Base-by-base conservation (phyloP, 2,113 vertebrate species). In the Lanius ludovicianus region DNA sequence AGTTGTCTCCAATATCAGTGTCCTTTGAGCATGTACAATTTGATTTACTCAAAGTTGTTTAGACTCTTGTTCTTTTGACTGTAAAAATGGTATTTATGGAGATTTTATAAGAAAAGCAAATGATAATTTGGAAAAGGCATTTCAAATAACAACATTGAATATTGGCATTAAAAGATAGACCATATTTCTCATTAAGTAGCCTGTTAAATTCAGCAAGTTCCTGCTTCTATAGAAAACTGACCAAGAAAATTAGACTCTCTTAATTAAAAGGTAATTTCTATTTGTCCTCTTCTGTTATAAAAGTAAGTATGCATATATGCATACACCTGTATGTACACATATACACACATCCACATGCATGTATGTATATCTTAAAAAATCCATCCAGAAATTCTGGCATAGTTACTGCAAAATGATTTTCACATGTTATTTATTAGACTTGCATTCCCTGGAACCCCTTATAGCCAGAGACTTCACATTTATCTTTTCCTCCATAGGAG, bases 391-490 rank as follows among this genome's bases (percentile, higher is more conserved):
- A 52, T 47, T 83, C 28, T 90, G 55, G 70, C 49, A 71, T 31
- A 68, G 25, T 50, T n/a, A n/a, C 20, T 33, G 53, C 18, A 94
- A 87, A 84, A n/a, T 80, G 17, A 93, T 90, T 87, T 97, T 92
- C 60, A 78, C 60, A 95, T 69, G 24, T 81, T 89, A 77, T 55
- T 35, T 85, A 33, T 81, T 68, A 81, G 33, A 92, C 44, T 88
- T 93, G 15, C 17, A 65, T 63, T 87, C 88, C 91, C 59, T 93
- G 67, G 84, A 95, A 57, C 17, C 56, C 64, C 65, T 93, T 82
- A 53, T 39, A 96, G 80, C 74, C 78, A 77, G 84, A 73, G 30
- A 89, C 86, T 89, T 87, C 93, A 78, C 27, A 53, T 71, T 77
- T 96, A 76, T 68, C 39, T 82, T 93, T 93, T 77, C 44, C 74